Evolutionary conservation across 2,888 invertebrate species (phyloP).

Genomic region (Nineta flava): DNA sequence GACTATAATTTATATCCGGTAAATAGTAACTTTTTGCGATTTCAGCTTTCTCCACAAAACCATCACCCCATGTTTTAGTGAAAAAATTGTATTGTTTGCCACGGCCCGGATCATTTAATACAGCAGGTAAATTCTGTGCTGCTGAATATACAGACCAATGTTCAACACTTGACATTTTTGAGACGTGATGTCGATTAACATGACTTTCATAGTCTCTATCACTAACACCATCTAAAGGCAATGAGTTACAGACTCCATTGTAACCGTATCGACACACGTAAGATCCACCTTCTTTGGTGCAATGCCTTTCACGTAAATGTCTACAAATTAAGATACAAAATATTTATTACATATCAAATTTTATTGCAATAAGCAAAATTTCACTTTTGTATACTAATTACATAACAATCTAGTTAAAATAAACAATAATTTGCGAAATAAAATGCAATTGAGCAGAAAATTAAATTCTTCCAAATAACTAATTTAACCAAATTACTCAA

Average conservation of each 20-base stretch:
- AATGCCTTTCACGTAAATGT: conserved; percentile 65
- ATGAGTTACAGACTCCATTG: conserved; percentile 69
- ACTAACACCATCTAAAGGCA: conserved; percentile 79
- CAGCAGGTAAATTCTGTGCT: conserved; percentile 87
- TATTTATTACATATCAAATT: too few species aligned
- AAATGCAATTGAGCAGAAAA: too few species aligned
- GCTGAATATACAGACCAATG: conserved; percentile 82
- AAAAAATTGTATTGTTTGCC: conserved; percentile 87
- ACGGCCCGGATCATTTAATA: conserved; percentile 85
- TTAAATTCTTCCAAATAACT: too few species aligned
- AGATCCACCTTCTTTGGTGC: conserved; percentile 71
- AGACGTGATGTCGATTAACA: conserved; percentile 49
- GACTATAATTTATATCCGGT: conserved; percentile 64
- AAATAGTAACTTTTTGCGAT: conserved; percentile 65
- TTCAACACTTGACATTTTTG: conserved; percentile 25
- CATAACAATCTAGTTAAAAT: conserved; percentile 9
- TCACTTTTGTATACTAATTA: conserved; percentile 13
- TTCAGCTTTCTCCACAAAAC: conserved; percentile 70
- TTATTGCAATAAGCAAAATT: too few species aligned
- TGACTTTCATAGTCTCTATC: conserved; percentile 81
- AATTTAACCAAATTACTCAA: too few species aligned
- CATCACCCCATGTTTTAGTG: conserved; percentile 95
- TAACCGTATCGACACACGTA: conserved; percentile 77
- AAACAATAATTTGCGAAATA: not conserved
- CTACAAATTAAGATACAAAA: conserved; percentile 26